Conservation (phyloP, 1,140 invertebrate genomes). For the Arctopsyche grandis region DNA sequence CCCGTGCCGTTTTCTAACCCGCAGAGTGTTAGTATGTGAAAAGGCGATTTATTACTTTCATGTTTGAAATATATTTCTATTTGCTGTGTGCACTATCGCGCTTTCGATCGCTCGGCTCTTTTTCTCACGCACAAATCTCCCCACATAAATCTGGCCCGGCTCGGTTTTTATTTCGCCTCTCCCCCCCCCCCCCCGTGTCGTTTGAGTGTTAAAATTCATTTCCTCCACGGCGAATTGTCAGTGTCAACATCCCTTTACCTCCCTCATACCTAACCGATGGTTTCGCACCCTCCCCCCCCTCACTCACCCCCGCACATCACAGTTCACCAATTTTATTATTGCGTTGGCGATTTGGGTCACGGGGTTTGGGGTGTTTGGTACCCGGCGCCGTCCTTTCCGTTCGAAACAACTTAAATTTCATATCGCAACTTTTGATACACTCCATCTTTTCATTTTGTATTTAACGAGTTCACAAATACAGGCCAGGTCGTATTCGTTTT, state of each 20-base stretch:
- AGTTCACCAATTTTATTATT: constrained; percentile 40
- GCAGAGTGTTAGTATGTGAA: constrained; percentile 9
- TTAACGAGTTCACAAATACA: too few species aligned
- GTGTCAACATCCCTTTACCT: constrained; percentile 46
- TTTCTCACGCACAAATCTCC: background rate
- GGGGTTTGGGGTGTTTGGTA: constrained; percentile 31
- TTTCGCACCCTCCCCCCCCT: background rate
- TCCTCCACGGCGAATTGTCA: constrained; percentile 51
- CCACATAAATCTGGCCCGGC: constrained; percentile 38
- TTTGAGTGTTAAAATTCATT: constrained; percentile 52
- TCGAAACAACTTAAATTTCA: background rate
- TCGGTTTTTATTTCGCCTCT: constrained; percentile 28
- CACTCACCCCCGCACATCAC: background rate
- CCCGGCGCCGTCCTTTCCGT: constrained; percentile 7
- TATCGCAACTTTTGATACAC: background rate
- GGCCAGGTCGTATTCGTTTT: too few species aligned
- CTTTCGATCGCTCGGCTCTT: background rate
- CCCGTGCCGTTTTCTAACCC: background rate
- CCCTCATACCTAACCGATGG: background rate
- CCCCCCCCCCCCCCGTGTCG: constrained; percentile 38
- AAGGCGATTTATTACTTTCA: constrained; percentile 19
- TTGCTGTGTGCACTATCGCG: background rate
- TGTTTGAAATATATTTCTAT: constrained; percentile 6
- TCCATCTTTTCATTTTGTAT: too few species aligned
- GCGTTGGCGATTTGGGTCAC: constrained; percentile 38